Percentiles rank a stretch among this genome's conserved stretches.
These are phyloP conservation scores for Scylla paramamosain DNA, from an alignment of 1,140 invertebrate genomes.

Conservation along the genomic window DNA sequence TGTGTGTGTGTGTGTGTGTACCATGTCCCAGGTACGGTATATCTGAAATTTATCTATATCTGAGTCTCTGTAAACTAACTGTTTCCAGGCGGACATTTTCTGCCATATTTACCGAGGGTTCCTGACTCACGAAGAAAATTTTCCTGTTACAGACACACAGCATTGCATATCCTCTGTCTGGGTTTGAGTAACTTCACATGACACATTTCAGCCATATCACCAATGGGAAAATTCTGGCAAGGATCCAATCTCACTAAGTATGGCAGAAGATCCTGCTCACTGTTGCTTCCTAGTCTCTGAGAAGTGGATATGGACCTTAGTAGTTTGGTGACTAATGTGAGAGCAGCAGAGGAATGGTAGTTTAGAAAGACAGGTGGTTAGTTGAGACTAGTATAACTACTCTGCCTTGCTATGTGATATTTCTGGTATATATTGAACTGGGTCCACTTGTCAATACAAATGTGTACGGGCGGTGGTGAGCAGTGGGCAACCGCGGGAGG, in stretches of 20 bases:
- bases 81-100: slow-evolving; percentile 61
- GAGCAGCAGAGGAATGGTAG: slow-evolving; percentile 45
- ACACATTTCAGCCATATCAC: background rate
- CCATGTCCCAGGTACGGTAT: slow-evolving; percentile 49
- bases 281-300: slow-evolving; percentile 72
- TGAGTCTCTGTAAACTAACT: slow-evolving; percentile 63
- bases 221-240: background rate
- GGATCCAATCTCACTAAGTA: slow-evolving; percentile 49
- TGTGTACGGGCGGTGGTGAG: slow-evolving; percentile 59
- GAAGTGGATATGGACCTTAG: background rate
- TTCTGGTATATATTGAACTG: slow-evolving; percentile 70
- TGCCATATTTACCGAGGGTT: slow-evolving; percentile 55
- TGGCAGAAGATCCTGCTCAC: slow-evolving; percentile 64
- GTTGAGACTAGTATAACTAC: slow-evolving; percentile 72
- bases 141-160: background rate
- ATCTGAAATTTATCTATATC: slow-evolving; percentile 51
- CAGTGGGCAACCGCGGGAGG: background rate
- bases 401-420: slow-evolving; percentile 76
- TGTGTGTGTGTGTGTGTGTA: slow-evolving; percentile 51
- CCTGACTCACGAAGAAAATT: background rate
- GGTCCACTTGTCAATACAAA: slow-evolving; percentile 73
- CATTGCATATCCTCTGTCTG: background rate
- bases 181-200: background rate
- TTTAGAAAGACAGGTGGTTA: slow-evolving; percentile 73
- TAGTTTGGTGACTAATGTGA: slow-evolving; percentile 9